Evolutionary conservation across 2,888 invertebrate species (phyloP).

Genomic region (Machimus rusticus): DNA sequence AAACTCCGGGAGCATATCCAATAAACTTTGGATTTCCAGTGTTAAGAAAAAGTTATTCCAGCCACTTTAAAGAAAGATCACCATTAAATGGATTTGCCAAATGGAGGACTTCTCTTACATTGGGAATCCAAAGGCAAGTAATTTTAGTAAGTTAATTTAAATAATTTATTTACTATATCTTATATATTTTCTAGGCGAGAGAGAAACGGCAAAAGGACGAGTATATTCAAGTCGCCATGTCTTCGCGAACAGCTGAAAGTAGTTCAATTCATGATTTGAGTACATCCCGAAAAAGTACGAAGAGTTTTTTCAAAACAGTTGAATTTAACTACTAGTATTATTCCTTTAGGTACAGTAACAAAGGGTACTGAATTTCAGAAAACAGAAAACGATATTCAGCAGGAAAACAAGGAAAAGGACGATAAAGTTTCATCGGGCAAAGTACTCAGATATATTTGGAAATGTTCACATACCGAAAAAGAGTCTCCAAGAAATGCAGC

Average conservation of each 20-base stretch:
- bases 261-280: neutral
- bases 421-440: neutral
- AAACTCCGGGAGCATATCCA: neutral
- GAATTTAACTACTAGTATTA: neutral
- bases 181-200: neutral
- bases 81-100: neutral
- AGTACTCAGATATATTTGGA: neutral
- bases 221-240: neutral
- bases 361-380: neutral
- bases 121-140: constrained; percentile 43
- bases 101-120: constrained; percentile 36
- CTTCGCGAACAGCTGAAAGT: neutral
- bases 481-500: neutral
- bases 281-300: neutral
- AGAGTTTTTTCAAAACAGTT: neutral
- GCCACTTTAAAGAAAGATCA: neutral
- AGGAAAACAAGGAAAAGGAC: neutral
- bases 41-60: constrained; percentile 23
- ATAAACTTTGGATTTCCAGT: constrained; percentile 44
- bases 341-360: neutral
- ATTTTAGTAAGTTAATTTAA: neutral
- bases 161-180: neutral
- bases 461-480: neutral
- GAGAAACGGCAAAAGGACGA: neutral
- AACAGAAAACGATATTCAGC: neutral